Base-by-base conservation (phyloP, 2,888 invertebrate genomes). In the Brachyptera putata region DNA sequence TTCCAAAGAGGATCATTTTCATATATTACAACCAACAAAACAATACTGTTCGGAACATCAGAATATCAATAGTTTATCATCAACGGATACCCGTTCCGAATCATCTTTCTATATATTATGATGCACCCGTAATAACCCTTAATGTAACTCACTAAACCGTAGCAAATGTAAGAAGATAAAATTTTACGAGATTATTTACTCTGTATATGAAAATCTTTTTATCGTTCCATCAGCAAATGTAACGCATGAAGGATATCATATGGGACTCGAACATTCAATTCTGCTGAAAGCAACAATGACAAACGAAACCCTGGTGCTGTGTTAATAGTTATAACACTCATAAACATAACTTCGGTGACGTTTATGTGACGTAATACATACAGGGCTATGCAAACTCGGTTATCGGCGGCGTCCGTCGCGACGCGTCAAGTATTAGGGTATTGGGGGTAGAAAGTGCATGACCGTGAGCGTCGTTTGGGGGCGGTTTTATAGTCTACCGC, bases 171-270 rank as follows among this genome's bases (percentile, higher is more conserved):
- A 57, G 41, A 34, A 57, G 57, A 48, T 57, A 57, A 57, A 46
- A 57, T 48, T 43, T 48, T 48, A 57, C 30, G 57, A 57, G 46
- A 57, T 46, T 46, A 43, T 46, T 57, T 48, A 57, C 46, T 46
- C 34, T 34, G 46, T 24, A 22, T 36, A 21, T 46, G 16, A 22
- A 34, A 36, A 53, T 53, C 34, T 53, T 50, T 53, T 53, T 53
- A 53, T 53, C 30, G 37, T 22, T 21, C 53, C 13, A 36, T 18
- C 34, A 21, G 34, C 36, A 36, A 21, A n/a, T n/a, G n/a, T 34
- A 18, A 36, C 21, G 14, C 34, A 53, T n/a, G n/a, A n/a, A n/a
- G n/a, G n/a, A n/a, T n/a, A n/a, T n/a, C n/a, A n/a, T n/a, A n/a
- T n/a, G n/a, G n/a, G n/a, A n/a, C n/a, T n/a, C 36, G 21, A 36